phyloP scores from a whole-genome alignment of 2,113 vertebrate genomes.

The Syrmaticus mikado region DNA sequence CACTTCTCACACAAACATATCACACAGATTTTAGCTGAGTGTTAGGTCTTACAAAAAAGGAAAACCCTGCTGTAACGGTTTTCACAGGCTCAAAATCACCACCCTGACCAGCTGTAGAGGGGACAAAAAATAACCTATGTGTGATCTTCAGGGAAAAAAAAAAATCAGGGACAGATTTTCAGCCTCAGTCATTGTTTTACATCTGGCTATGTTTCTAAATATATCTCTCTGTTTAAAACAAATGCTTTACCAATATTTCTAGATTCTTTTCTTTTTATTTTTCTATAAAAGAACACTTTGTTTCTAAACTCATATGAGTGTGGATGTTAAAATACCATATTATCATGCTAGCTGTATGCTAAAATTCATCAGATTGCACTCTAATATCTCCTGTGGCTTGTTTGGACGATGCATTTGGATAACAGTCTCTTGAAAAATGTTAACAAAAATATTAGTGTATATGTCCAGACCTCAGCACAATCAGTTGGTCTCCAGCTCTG shows the following conservation, averaged over 20 bases:
- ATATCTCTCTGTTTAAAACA: neutral
- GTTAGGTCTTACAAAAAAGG: neutral
- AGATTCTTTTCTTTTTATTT: neutral
- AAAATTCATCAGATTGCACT: conserved; percentile 38
- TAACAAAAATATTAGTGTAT: conserved; percentile 23
- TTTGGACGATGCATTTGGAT: conserved; percentile 33
- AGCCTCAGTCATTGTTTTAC: neutral
- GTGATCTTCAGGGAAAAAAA: neutral
- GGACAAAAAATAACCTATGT: neutral
- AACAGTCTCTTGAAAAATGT: conserved; percentile 8
- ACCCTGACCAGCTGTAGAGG: neutral
- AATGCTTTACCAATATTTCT: neutral
- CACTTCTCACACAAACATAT: neutral
- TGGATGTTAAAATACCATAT: neutral
- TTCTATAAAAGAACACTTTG: neutral
- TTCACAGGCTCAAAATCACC: conserved; percentile 17
- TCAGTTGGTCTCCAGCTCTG: neutral
- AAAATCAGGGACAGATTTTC: neutral
- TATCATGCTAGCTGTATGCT: neutral
- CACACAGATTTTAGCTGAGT: neutral
- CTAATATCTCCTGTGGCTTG: conserved; percentile 38
- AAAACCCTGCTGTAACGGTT: neutral
- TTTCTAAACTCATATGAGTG: neutral
- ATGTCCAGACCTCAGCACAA: conserved; percentile 14
- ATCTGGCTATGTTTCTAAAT: neutral